These are phyloP conservation scores for Sepioteuthis lessoniana DNA, from an alignment of 2,888 invertebrate genomes.

Conservation along the genomic window DNA sequence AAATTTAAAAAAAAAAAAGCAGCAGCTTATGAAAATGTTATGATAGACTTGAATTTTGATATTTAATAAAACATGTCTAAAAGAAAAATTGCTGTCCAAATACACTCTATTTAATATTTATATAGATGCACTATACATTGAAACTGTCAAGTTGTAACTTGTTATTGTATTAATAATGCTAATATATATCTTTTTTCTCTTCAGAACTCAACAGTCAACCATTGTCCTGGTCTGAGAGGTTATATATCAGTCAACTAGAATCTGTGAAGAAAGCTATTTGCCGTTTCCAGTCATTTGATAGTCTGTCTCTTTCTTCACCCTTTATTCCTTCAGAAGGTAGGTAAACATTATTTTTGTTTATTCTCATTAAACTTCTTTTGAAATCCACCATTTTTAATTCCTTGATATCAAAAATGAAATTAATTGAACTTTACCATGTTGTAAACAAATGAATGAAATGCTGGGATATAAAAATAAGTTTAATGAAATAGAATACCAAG, in stretches of 20 bases:
- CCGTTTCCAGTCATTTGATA: conserved; percentile 63
- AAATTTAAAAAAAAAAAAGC: too few species aligned
- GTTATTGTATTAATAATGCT: background rate
- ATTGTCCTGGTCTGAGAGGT: conserved; percentile 61
- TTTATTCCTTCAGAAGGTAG: conserved; percentile 59
- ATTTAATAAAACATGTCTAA: too few species aligned
- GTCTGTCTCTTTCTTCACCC: conserved; percentile 63
- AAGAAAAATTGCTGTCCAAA: too few species aligned
- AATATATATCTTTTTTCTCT: background rate
- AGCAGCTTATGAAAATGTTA: too few species aligned
- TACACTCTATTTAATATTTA: too few species aligned
- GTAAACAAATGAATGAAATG: too few species aligned
- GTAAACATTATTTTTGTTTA: conserved; percentile 37
- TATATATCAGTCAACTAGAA: conserved; percentile 60
- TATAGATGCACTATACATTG: too few species aligned
- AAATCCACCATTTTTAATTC: background rate
- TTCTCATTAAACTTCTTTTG: background rate
- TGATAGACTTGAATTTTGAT: too few species aligned
- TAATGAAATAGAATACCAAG: too few species aligned
- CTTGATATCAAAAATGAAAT: background rate
- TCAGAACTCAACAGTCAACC: background rate
- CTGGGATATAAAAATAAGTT: too few species aligned
- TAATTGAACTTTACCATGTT: too few species aligned
- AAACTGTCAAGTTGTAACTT: background rate
- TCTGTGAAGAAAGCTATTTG: conserved; percentile 59